Base-by-base conservation (phyloP, 2,797 vertebrate genomes). In the Huso huso region DNA sequence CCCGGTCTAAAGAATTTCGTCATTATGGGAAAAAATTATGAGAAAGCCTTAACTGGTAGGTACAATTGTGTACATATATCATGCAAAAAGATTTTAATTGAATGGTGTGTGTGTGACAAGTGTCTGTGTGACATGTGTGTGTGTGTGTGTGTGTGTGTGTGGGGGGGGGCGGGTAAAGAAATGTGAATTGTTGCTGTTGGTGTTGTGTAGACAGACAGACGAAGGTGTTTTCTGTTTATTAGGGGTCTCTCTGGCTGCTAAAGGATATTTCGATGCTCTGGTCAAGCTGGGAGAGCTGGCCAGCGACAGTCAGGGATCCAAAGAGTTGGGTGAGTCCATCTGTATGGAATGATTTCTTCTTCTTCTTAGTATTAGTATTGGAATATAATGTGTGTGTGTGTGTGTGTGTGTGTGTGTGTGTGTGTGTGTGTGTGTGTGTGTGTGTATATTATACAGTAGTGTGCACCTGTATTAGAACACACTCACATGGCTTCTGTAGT, bases 1-100 rank as follows among this genome's bases (percentile, higher is more conserved):
- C 91, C 92, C 79, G 92, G 90, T 81, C 78, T 93, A 76, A 92
- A 91, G 83, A 93, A 92, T 78, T 93, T 93, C 86, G 91, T 93
- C 71, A 79, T 84, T n/a, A 91, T 91, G 90, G 90, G 90, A 57
- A 91, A 91, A 77, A 84, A 91, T 73, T 91, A 91, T 57, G 89
- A 91, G 75, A 91, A 87, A 73, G 89, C 90, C 23, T 77, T 91
- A 74, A 90, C 88, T 69, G 90, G 90, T 91, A 6, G 66, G 79
- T 69, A 50, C 8, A n/a, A 4, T 51, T 51, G 23, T 8, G 23
- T 37, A 37, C 51, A 53, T 3, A 53, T 12, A 53, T 37, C 51
- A 6, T 12, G 11, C 51, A 53, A 8, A 53, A 53, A 53, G 15
- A 11, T 37, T 55, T 11, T 7, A 49, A n/a, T 51, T n/a, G 37